Evolutionary conservation across 2,113 vertebrate genomes (phyloP).

Genomic region (Amia ocellicauda): DNA sequence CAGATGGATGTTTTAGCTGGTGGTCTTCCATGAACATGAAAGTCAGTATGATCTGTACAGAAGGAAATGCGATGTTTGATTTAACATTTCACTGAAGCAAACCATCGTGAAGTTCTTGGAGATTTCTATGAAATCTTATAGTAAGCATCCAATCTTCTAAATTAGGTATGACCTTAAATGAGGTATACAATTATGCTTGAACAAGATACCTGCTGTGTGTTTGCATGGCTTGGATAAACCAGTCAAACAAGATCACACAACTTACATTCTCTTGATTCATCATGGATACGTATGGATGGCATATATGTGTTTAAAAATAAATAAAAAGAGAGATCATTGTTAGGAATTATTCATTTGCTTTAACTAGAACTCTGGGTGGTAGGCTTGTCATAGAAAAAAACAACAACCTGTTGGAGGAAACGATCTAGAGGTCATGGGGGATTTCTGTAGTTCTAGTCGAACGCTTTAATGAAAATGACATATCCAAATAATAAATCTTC

Average conservation of each 20-base stretch:
- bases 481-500: too few species aligned
- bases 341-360: neutral
- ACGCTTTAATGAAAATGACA: too few species aligned
- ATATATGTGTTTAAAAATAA: too few species aligned
- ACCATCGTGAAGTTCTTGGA: neutral
- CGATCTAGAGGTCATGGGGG: too few species aligned
- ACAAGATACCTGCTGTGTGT: constrained; percentile 11
- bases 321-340: neutral
- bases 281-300: neutral
- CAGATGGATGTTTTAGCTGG: too few species aligned
- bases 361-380: neutral
- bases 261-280: constrained; percentile 19
- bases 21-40: too few species aligned
- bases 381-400: too few species aligned
- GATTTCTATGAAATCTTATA: constrained; percentile 30
- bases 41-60: too few species aligned
- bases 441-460: too few species aligned
- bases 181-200: constrained; percentile 28
- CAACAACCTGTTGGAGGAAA: too few species aligned
- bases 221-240: neutral
- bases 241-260: constrained; percentile 33
- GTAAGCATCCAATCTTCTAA: constrained; percentile 26
- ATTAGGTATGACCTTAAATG: constrained; percentile 34
- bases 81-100: neutral
- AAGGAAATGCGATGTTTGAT: constrained; percentile 10